Conservation (phyloP, 2,888 invertebrate species). For the Scaptomyza caliginosa region DNA sequence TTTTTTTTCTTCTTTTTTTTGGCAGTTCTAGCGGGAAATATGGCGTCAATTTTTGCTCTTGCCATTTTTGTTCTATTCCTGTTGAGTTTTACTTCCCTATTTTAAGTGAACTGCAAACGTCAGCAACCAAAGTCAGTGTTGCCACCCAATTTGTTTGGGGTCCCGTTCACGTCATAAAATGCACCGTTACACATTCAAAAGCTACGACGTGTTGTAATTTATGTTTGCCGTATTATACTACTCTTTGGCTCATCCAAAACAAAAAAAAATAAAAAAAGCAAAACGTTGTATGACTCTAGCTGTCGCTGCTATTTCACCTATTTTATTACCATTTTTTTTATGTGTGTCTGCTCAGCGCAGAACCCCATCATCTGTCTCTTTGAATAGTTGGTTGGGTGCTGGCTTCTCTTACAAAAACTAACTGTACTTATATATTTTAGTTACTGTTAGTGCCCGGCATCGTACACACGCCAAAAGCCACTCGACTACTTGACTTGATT, state of each 20-base stretch:
- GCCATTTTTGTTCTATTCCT: conserved; percentile 16
- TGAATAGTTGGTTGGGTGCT: conserved; percentile 37
- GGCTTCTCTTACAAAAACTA: conserved; percentile 77
- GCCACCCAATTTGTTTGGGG: conserved; percentile 49
- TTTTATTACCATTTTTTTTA: conserved; percentile 77
- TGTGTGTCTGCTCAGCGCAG: conserved; percentile 27
- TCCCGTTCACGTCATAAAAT: conserved; percentile 62
- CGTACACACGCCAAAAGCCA: conserved; percentile 59
- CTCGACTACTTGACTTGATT: conserved; percentile 79
- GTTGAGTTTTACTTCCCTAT: conserved; percentile 12
- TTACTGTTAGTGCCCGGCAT: conserved; percentile 70
- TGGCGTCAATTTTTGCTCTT: conserved; percentile 59
- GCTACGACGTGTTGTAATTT: conserved; percentile 70
- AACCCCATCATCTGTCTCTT: conserved; percentile 57
- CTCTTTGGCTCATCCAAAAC: conserved; percentile 59
- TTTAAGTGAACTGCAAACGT: conserved; percentile 45
- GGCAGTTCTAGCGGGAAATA: conserved; percentile 72
- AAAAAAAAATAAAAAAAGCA: background rate
- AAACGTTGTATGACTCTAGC: conserved; percentile 42
- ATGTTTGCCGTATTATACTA: conserved; percentile 50
- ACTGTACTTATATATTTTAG: conserved; percentile 75
- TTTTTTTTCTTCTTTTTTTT: conserved; percentile 39
- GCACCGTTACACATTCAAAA: conserved; percentile 75
- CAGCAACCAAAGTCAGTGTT: conserved; percentile 41
- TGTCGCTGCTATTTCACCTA: conserved; percentile 71